phyloP scores from a whole-genome alignment of 2,797 vertebrate genomes.

The Poecilia picta region DNA sequence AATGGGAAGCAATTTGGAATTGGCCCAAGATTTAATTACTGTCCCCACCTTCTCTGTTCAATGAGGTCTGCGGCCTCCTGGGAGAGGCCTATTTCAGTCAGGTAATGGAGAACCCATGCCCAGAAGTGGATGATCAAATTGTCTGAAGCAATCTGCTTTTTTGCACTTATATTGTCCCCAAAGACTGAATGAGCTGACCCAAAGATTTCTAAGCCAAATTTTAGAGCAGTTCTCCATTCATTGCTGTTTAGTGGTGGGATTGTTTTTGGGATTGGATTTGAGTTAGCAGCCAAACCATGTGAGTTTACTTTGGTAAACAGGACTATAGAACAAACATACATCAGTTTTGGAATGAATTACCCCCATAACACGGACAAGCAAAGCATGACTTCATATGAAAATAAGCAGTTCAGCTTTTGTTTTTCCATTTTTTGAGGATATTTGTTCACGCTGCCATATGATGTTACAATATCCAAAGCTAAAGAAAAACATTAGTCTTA shows the following conservation, averaged over 20 bases:
- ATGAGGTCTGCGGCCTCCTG: constrained; percentile 78
- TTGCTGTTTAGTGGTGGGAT: constrained; percentile 11
- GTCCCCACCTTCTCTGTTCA: constrained; percentile 82
- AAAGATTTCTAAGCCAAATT: constrained; percentile 62
- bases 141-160: constrained; percentile 75
- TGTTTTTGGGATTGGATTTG: constrained; percentile 36
- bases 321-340: constrained; percentile 65
- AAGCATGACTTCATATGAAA: constrained; percentile 6
- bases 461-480: constrained; percentile 1
- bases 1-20: constrained; percentile 83
- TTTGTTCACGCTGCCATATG: constrained; percentile 3
- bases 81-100: constrained; percentile 79
- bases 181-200: constrained; percentile 78
- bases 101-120: constrained; percentile 76
- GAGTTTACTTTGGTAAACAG: constrained; percentile 77
- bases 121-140: constrained; percentile 76
- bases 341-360: constrained; percentile 28
- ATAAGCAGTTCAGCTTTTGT: constrained; percentile 14
- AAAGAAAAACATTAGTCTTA: not conserved
- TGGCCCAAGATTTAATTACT: constrained; percentile 83
- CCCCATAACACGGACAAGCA: constrained; percentile 8
- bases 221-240: constrained; percentile 59
- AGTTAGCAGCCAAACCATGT: constrained; percentile 27
- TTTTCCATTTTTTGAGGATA: not conserved
- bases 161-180: constrained; percentile 73